Evolutionary conservation across 2,888 invertebrate species (phyloP).

Genomic region (Apocheima hispidaria): DNA sequence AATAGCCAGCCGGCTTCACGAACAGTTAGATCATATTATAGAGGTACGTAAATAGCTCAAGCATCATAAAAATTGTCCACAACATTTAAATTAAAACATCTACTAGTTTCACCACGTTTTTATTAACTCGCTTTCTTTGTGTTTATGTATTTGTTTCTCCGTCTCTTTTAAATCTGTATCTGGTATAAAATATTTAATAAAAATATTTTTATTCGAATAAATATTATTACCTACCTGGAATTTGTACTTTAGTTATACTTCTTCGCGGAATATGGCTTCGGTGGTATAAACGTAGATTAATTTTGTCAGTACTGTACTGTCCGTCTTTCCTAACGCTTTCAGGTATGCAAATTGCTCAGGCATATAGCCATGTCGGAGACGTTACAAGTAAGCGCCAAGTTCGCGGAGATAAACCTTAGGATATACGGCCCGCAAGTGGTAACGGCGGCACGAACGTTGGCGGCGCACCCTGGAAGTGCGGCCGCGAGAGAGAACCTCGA

Average conservation of each 20-base stretch:
- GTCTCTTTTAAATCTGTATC: no score
- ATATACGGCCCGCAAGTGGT: slow-evolving; percentile 98
- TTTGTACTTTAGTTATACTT: background rate
- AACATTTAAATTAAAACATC: no score
- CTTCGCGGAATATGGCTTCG: background rate
- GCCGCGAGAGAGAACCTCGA: slow-evolving; percentile 99
- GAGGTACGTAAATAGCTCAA: slow-evolving; percentile 89
- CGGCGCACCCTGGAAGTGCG: slow-evolving; percentile 96
- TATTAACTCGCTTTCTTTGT: no score
- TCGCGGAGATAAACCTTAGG: slow-evolving; percentile 97
- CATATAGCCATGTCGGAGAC: slow-evolving; percentile 98
- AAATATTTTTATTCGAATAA: no score
- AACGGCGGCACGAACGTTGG: slow-evolving; percentile 96
- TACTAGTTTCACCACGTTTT: no score
- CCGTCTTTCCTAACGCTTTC: slow-evolving; percentile 35
- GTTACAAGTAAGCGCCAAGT: slow-evolving; percentile 97
- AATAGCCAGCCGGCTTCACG: slow-evolving; percentile 97
- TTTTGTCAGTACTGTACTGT: slow-evolving; percentile 8
- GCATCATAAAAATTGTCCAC: background rate
- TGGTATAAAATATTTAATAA: no score
- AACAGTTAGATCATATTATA: slow-evolving; percentile 99
- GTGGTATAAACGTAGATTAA: background rate
- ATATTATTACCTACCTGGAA: no score
- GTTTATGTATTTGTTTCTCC: no score
- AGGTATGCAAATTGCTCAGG: slow-evolving; percentile 98